Evolutionary conservation across 2,888 invertebrate genomes (phyloP), one percentile per base, ranked within the genome.

Genomic region (Leptopilina drosophilae): DNA sequence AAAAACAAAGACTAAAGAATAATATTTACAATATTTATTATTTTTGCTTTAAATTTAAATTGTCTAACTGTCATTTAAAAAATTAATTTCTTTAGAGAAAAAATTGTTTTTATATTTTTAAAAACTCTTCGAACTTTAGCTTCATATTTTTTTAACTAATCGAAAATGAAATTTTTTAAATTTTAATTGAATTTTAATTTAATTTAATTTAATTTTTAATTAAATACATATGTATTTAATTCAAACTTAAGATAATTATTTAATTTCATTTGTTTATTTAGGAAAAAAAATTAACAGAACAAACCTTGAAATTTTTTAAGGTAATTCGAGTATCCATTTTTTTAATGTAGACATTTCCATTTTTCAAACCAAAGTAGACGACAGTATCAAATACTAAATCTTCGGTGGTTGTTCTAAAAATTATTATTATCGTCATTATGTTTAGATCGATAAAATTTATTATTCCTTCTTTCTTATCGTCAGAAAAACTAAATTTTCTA

Each of bases 231-330:
- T 69, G 42, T 11, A 40, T 9, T 26, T 9, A 64, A 26, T 64
- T 64, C 12, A 65, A 12, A 33, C 2, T 14, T 33, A 65, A 26
- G 20, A n/a, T 20, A 64, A 20, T 26, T 6, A 6, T 15, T 64
- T 15, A 64, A 15, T 20, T 65, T 65, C 11, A 65, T 40, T 40
- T 40, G 9, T 46, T 46, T 46, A 46, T 46, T 46, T 46, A 9
- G 7, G 7, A 7, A 33, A 40, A 40, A 42, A 42, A 42, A 40
- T 2, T 33, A 40, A n/a, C 14, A 9, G 20, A 40, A 0, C 75
- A 59, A 40, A 75, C 75, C 62, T 75, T 62, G 26, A 75, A 75
- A n/a, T 56, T 7, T 56, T 12, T 4, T 5, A 75, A 33, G 5
- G 75, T 26, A 33, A 75, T 62, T n/a, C 15, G 15, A 8, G 75